Evolutionary conservation across 1,140 invertebrate species (phyloP).

Genomic region (Babylonia areolata): DNA sequence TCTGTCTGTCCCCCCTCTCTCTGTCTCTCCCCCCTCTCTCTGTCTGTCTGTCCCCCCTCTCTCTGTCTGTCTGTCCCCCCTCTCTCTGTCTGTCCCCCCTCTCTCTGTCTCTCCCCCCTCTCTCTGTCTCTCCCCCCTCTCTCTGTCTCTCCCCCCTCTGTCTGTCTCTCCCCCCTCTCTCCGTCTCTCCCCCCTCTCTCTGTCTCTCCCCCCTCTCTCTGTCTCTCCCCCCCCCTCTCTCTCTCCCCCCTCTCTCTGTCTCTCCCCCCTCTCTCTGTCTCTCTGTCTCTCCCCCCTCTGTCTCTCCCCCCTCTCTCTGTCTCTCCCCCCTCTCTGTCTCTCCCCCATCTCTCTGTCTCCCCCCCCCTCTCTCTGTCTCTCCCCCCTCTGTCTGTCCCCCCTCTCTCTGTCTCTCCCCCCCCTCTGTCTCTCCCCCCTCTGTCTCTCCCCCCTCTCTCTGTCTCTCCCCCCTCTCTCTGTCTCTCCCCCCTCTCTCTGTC

Average conservation of each 20-base stretch:
- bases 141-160: background rate
- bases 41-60: background rate
- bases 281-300: too few species aligned
- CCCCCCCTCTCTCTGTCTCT: background rate
- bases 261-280: too few species aligned
- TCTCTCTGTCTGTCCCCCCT: background rate
- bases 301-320: too few species aligned
- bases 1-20: background rate
- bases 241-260: too few species aligned
- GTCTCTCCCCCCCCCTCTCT: too few species aligned
- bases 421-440: background rate
- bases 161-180: background rate
- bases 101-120: background rate
- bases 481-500: background rate
- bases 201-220: background rate
- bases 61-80: too few species aligned
- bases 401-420: background rate
- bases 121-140: background rate
- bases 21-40: background rate
- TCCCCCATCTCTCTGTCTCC: background rate
- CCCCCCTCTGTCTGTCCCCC: background rate
- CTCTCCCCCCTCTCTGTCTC: background rate
- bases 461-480: background rate
- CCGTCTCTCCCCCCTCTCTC: background rate
- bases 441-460: background rate